A percentile compares a stretch with the other conserved stretches of the same genome.
phyloP scores from a whole-genome alignment of 2,888 invertebrate genomes.

The Diarsia brunnea region DNA sequence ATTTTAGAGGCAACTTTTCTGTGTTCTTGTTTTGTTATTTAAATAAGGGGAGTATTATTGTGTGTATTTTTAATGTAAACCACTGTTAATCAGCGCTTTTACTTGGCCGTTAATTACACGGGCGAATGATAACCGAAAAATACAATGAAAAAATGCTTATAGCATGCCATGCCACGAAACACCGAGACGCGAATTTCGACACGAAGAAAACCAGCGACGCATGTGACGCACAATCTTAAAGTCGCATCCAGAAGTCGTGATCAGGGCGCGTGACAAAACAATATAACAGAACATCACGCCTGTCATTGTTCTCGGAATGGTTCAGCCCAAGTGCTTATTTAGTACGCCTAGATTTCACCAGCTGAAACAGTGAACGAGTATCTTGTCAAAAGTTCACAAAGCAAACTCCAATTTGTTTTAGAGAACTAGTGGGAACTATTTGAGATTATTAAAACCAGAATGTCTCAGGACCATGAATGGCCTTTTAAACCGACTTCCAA shows the following conservation, averaged over 20 bases:
- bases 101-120: background rate
- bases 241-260: background rate
- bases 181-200: too few relatives aligned
- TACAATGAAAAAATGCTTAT: too few relatives aligned
- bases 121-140: too few relatives aligned
- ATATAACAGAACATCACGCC: background rate
- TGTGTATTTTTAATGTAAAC: background rate
- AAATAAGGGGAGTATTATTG: background rate
- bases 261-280: background rate
- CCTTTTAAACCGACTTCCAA: background rate
- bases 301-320: background rate
- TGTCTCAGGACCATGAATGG: background rate
- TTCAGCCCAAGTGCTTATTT: background rate
- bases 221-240: too few relatives aligned
- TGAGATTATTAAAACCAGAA: background rate
- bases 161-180: too few relatives aligned
- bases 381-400: background rate
- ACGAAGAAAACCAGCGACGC: too few relatives aligned
- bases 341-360: background rate
- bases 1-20: constrained; percentile 27
- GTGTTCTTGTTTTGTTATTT: background rate
- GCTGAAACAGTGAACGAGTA: too few relatives aligned
- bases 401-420: background rate
- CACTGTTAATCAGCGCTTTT: background rate
- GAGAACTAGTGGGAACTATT: background rate